phyloP scores from a whole-genome alignment of 2,888 invertebrate species.

The Willowsia nigromaculata region DNA sequence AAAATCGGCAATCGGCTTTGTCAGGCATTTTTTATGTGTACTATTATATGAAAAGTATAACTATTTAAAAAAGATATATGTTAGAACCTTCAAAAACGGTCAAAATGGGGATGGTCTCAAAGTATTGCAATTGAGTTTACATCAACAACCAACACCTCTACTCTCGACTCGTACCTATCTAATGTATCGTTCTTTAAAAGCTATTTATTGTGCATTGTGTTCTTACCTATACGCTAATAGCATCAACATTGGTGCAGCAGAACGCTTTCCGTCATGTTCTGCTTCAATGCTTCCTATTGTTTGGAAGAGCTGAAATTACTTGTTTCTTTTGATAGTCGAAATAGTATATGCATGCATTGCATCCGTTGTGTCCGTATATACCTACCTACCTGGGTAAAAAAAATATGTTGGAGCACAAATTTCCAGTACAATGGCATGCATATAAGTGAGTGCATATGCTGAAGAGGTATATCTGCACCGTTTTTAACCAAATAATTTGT shows the following conservation, averaged over 20 bases:
- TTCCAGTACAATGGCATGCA: not conserved
- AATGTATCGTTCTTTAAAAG: slow-evolving; percentile 27
- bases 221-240: not conserved
- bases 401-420: not conserved
- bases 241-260: not conserved
- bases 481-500: slow-evolving; percentile 58
- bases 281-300: slow-evolving; percentile 39
- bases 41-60: too few relatives aligned
- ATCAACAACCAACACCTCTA: slow-evolving; percentile 41
- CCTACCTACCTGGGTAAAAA: not conserved
- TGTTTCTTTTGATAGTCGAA: not conserved
- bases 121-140: too few relatives aligned
- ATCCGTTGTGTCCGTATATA: not conserved
- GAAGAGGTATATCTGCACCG: slow-evolving; percentile 17
- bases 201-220: slow-evolving; percentile 43
- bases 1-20: too few relatives aligned
- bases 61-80: too few relatives aligned
- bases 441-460: slow-evolving; percentile 7
- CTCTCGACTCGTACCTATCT: not conserved
- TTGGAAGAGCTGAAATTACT: slow-evolving; percentile 46
- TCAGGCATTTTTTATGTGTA: too few relatives aligned
- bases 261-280: slow-evolving; percentile 30
- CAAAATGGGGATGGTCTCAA: too few relatives aligned
- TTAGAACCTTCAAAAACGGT: too few relatives aligned
- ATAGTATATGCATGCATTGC: not conserved